Percentiles rank a stretch among this genome's conserved stretches.
Evolutionary conservation across 2,888 invertebrate species (phyloP).

Genomic region (Drosophila paracracens): DNA sequence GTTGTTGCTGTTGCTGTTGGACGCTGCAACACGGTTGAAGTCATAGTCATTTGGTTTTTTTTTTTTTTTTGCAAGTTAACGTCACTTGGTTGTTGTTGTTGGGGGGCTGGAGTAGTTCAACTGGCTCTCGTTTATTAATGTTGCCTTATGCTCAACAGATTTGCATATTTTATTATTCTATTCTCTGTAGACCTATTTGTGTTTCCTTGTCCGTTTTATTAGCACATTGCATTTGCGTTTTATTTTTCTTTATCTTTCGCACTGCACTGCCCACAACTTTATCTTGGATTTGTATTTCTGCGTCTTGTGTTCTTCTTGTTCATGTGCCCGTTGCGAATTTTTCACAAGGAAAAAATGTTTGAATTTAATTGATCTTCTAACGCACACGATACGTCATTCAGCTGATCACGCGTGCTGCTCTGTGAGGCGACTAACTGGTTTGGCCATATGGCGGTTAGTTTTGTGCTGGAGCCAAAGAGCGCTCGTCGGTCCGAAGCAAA

Average conservation of each 20-base stretch:
- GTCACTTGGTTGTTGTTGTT: constrained; percentile 18
- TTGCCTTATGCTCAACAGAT: constrained; percentile 60
- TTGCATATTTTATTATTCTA: constrained; percentile 61
- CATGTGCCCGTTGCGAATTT: constrained; percentile 34
- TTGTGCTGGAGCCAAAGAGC: constrained; percentile 51
- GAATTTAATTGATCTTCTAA: constrained; percentile 15
- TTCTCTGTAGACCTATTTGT: constrained; percentile 22
- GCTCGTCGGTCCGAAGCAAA: constrained; percentile 17
- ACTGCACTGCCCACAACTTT: constrained; percentile 51
- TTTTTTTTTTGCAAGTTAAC: constrained; percentile 3
- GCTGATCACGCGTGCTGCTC: constrained; percentile 51
- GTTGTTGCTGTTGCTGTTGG: constrained; percentile 41
- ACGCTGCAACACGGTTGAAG: constrained; percentile 84
- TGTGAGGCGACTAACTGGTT: constrained; percentile 82
- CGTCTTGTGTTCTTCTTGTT: constrained; percentile 8
- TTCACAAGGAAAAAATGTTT: constrained; percentile 18
- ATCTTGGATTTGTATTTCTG: constrained; percentile 34
- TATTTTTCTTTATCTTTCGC: constrained; percentile 43
- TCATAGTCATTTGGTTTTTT: constrained; percentile 80
- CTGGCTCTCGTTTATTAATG: constrained; percentile 14
- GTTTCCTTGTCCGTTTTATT: constrained; percentile 47
- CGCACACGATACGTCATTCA: constrained; percentile 18
- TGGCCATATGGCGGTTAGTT: constrained; percentile 70
- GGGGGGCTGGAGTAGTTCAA: constrained; percentile 13
- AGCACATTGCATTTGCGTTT: constrained; percentile 51